phyloP scores from a whole-genome alignment of 2,113 vertebrate genomes.

The Grallaria varia region DNA sequence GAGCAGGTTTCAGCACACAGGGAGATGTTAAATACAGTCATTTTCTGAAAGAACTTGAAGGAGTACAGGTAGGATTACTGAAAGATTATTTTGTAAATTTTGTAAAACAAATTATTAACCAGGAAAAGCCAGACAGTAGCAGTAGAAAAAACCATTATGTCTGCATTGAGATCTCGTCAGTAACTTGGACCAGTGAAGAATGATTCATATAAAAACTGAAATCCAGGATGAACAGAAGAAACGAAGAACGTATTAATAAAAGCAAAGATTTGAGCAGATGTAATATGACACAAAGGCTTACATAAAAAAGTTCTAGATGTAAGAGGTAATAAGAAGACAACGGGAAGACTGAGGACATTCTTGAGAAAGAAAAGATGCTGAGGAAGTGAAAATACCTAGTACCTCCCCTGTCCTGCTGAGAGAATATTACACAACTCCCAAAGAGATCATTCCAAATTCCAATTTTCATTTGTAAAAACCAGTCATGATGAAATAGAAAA shows the following conservation, averaged over 20 bases:
- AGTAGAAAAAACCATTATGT: neutral
- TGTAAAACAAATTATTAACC: neutral
- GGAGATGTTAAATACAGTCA: neutral
- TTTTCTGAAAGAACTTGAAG: neutral
- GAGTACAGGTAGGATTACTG: neutral
- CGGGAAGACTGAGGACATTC: neutral
- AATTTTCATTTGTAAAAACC: neutral
- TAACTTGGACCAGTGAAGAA: neutral
- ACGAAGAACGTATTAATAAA: neutral
- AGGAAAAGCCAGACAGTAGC: neutral
- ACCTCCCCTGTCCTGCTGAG: neutral
- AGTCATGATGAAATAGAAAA: neutral
- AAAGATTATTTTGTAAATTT: neutral
- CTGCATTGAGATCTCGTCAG: neutral
- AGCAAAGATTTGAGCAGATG: neutral
- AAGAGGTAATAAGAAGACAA: neutral
- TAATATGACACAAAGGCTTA: neutral
- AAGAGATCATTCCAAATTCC: neutral
- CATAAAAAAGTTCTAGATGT: neutral
- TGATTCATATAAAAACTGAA: neutral
- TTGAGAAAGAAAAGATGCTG: neutral
- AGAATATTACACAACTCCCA: neutral
- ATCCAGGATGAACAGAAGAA: neutral
- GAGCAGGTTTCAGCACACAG: neutral
- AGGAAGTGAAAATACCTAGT: neutral